A percentile compares a stretch with the other conserved stretches of the same genome.
Evolutionary conservation across 2,888 invertebrate genomes (phyloP).

Genomic region (Macrophya annulata): DNA sequence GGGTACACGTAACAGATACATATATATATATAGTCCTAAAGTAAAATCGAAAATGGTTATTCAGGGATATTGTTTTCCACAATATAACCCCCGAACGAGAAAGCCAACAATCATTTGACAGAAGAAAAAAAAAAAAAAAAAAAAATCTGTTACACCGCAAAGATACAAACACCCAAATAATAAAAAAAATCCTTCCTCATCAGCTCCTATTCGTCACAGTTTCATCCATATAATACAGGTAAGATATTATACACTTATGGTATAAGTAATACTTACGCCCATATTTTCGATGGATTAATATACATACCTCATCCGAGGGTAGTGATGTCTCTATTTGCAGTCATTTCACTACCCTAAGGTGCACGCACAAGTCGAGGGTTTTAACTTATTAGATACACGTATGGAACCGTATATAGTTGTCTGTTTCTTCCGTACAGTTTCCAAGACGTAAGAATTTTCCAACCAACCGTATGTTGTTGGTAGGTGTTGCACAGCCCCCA

Average conservation of each 20-base stretch:
- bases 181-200: too few species aligned
- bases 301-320: constrained; percentile 26
- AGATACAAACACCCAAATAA: too few species aligned
- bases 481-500: background rate
- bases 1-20: background rate
- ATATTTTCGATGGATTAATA: background rate
- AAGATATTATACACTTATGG: too few species aligned
- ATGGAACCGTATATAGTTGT: background rate
- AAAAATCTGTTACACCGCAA: too few species aligned
- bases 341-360: constrained; percentile 13
- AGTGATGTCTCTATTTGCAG: background rate
- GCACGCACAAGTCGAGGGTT: background rate
- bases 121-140: too few species aligned
- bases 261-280: background rate
- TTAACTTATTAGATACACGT: constrained; percentile 20
- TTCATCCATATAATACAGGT: background rate
- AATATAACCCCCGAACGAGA: too few species aligned
- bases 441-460: background rate
- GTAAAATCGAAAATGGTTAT: too few species aligned
- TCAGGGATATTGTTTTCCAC: too few species aligned
- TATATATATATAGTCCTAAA: too few species aligned
- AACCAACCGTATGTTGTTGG: background rate
- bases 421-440: background rate
- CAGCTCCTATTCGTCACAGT: background rate
- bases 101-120: too few species aligned